phyloP scores from a whole-genome alignment of 1,140 invertebrate genomes.

The Odontomachus brunneus region DNA sequence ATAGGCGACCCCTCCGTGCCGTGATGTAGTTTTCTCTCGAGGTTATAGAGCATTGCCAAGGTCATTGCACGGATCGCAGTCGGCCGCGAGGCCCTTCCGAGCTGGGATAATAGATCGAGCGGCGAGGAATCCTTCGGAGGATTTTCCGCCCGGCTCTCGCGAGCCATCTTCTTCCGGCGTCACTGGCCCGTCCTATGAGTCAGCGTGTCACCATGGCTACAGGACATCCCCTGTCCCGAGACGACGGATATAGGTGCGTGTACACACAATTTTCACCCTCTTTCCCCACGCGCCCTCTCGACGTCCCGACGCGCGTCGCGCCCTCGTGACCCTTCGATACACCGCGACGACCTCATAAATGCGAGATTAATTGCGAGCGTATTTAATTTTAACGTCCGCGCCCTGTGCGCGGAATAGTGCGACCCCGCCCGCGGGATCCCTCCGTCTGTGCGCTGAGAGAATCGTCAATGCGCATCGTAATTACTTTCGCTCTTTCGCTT shows the following conservation, averaged over 20 bases:
- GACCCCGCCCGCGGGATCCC: slow-evolving; percentile 3
- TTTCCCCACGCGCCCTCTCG: not conserved
- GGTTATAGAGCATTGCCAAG: slow-evolving; percentile 51
- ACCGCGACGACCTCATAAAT: slow-evolving; percentile 63
- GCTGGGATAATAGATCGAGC: slow-evolving; percentile 49
- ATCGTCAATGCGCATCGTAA: slow-evolving; percentile 42
- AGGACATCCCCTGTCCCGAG: slow-evolving; percentile 55
- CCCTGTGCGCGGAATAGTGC: not conserved
- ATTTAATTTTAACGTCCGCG: slow-evolving; percentile 64
- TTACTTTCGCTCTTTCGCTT: slow-evolving; percentile 30
- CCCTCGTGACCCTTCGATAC: slow-evolving; percentile 38
- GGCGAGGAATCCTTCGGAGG: slow-evolving; percentile 45
- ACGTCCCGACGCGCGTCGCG: not conserved
- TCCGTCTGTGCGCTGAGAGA: slow-evolving; percentile 6
- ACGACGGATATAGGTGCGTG: slow-evolving; percentile 43
- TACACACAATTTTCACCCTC: slow-evolving; percentile 60
- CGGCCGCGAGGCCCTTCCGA: slow-evolving; percentile 30
- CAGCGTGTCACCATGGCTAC: slow-evolving; percentile 72
- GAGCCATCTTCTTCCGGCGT: slow-evolving; percentile 46
- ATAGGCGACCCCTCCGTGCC: not conserved
- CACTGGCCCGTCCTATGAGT: slow-evolving; percentile 59
- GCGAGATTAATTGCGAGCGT: slow-evolving; percentile 66
- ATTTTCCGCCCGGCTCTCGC: slow-evolving; percentile 38
- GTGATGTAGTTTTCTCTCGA: slow-evolving; percentile 34
- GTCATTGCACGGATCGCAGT: slow-evolving; percentile 60